A percentile compares a stretch with the other conserved stretches of the same genome.
phyloP scores from a whole-genome alignment of 2,797 vertebrate species.

The Siniperca undulata region DNA sequence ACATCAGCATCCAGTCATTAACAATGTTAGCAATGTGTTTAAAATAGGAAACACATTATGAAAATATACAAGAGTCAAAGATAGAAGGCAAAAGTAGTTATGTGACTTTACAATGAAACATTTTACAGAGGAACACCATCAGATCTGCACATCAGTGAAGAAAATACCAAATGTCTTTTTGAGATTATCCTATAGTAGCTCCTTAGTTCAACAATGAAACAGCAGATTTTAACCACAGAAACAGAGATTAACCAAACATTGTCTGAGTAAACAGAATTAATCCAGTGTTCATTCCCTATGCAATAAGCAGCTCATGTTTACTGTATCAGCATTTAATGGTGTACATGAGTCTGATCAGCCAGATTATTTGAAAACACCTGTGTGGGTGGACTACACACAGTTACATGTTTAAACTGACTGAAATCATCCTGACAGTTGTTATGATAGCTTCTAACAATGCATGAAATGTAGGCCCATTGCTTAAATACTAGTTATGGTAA shows the following conservation, averaged over 20 bases:
- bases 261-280: constrained; percentile 25
- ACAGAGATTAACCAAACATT: neutral
- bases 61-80: constrained; percentile 51
- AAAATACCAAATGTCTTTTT: constrained; percentile 14
- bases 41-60: constrained; percentile 70
- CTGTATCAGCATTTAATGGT: constrained; percentile 27
- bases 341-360: constrained; percentile 12
- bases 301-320: constrained; percentile 33
- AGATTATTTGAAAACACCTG: constrained; percentile 23
- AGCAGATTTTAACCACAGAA: neutral
- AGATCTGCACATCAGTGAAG: constrained; percentile 2
- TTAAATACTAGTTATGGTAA: neutral
- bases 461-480: neutral
- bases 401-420: neutral
- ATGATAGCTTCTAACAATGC: neutral
- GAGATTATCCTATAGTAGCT: neutral
- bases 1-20: constrained; percentile 79
- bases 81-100: constrained; percentile 63
- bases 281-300: neutral
- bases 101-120: constrained; percentile 64
- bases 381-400: constrained; percentile 10
- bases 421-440: neutral
- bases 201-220: neutral
- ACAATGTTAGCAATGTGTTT: constrained; percentile 68
- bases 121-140: constrained; percentile 4